Conservation (phyloP, 2,113 vertebrate species). For the Antennarius striatus region DNA sequence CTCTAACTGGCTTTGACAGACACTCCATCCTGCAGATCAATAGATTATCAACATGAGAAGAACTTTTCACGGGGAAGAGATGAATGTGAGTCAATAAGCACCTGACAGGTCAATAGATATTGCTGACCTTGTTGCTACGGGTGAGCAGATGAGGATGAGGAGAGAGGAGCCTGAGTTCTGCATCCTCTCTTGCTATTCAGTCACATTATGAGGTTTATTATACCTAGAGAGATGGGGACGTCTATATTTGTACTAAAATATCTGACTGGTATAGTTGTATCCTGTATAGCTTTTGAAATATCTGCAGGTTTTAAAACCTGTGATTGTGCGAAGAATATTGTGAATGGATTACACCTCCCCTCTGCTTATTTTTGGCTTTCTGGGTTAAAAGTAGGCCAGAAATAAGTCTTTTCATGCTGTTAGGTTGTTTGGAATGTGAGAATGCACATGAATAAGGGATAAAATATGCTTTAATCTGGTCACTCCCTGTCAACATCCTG, state of each 20-base stretch:
- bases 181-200: slow-evolving; percentile 3
- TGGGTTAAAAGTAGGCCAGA: no score
- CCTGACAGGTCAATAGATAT: slow-evolving; percentile 63
- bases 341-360: no score
- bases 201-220: background rate
- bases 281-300: no score
- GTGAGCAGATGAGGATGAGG: slow-evolving; percentile 14
- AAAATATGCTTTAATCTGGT: background rate
- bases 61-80: slow-evolving; percentile 59
- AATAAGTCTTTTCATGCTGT: no score
- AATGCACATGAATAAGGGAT: background rate
- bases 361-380: no score
- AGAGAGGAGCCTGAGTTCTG: background rate
- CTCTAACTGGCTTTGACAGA: slow-evolving; percentile 28
- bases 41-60: slow-evolving; percentile 56
- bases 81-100: slow-evolving; percentile 64
- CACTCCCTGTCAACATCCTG: background rate
- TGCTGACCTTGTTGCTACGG: slow-evolving; percentile 51
- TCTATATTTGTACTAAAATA: no score
- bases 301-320: no score
- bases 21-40: slow-evolving; percentile 56
- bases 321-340: no score
- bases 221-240: background rate
- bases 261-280: no score
- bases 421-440: background rate